Evolutionary conservation across 2,113 vertebrate genomes (phyloP).

Genomic region (Nerophis ophidion): DNA sequence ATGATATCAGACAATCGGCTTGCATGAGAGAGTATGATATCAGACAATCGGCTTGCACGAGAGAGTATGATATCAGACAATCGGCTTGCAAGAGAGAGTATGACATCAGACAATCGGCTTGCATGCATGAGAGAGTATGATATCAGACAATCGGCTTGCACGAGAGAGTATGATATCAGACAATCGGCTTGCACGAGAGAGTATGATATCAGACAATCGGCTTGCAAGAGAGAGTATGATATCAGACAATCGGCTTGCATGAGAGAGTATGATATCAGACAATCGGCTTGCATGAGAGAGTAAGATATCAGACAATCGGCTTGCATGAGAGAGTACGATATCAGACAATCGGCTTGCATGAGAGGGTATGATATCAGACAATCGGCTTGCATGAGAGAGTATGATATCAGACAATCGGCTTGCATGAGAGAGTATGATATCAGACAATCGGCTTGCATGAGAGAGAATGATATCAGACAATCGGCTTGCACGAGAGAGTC

Average conservation of each 20-base stretch:
- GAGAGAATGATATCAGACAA: slow-evolving; percentile 99
- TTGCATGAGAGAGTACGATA: slow-evolving; percentile 99
- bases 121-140: slow-evolving; percentile 99
- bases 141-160: slow-evolving; percentile 99
- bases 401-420: slow-evolving; percentile 99
- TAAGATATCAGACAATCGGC: slow-evolving; percentile 99
- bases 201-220: slow-evolving; percentile 99
- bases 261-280: slow-evolving; percentile 99
- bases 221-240: slow-evolving; percentile 99
- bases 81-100: slow-evolving; percentile 99
- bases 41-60: slow-evolving; percentile 99
- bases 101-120: slow-evolving; percentile 99
- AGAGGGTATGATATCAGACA: slow-evolving; percentile 99
- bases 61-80: slow-evolving; percentile 99
- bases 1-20: slow-evolving; percentile 99
- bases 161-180: slow-evolving; percentile 99
- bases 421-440: slow-evolving; percentile 99
- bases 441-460: slow-evolving; percentile 99
- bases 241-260: slow-evolving; percentile 99
- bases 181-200: slow-evolving; percentile 99
- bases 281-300: slow-evolving; percentile 99
- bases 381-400: slow-evolving; percentile 99
- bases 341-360: slow-evolving; percentile 99
- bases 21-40: slow-evolving; percentile 99
- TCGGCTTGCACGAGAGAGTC: slow-evolving; percentile 99